A percentile compares a stretch with the other conserved stretches of the same genome.
Conservation (phyloP, 2,888 invertebrate species). For the Phyllotreta striolata region DNA sequence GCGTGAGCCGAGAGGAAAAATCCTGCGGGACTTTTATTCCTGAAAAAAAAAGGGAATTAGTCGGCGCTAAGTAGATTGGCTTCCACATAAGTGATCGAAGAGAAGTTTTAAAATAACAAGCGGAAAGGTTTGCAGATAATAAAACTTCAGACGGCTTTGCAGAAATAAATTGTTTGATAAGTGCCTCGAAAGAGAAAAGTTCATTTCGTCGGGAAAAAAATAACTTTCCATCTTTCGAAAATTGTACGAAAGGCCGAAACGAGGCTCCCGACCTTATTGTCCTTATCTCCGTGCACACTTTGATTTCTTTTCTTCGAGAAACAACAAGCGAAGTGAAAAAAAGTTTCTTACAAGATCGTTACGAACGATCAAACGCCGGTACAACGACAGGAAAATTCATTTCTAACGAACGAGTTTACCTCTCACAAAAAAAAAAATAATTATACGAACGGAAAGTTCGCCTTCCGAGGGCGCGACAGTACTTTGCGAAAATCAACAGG, state of each 20-base stretch:
- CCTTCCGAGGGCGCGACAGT: too few relatives aligned
- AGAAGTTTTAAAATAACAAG: constrained; percentile 40
- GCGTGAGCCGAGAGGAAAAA: constrained; percentile 3
- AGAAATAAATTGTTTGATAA: constrained; percentile 38
- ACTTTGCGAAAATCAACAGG: too few relatives aligned
- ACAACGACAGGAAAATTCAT: too few relatives aligned
- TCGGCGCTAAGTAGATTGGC: constrained; percentile 20
- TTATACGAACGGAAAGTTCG: too few relatives aligned
- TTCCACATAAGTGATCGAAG: constrained; percentile 35
- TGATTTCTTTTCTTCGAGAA: constrained; percentile 20
- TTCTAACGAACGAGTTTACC: too few relatives aligned
- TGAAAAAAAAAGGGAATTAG: constrained; percentile 14
- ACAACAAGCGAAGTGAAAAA: constrained; percentile 18
- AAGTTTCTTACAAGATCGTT: constrained; percentile 11
- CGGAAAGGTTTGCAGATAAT: constrained; percentile 35
- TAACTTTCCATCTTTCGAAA: constrained; percentile 25
- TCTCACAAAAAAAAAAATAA: too few relatives aligned
- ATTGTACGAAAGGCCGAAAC: constrained; percentile 8
- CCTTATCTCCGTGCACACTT: constrained; percentile 22
- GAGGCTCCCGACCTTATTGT: constrained; percentile 11
- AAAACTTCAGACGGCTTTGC: constrained; percentile 34
- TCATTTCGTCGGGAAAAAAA: constrained; percentile 18
- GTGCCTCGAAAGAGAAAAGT: constrained; percentile 27
- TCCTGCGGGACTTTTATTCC: constrained; percentile 15
- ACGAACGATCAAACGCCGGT: neutral